Conservation (phyloP, 2,797 vertebrate species). For the Sebastes cheni region DNA sequence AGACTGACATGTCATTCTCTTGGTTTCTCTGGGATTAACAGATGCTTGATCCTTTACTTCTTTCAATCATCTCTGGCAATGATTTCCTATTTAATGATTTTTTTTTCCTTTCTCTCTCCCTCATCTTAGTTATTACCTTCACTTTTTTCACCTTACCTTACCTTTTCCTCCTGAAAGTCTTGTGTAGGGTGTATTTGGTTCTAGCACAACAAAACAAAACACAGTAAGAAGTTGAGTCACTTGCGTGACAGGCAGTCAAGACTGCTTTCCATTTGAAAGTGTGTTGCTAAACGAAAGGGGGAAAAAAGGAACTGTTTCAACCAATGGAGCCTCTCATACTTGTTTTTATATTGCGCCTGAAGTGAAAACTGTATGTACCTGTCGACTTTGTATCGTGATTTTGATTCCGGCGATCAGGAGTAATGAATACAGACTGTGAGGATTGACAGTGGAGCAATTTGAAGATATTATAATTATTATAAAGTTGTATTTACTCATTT, state of each 20-base stretch:
- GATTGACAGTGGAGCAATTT: not conserved
- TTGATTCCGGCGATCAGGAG: not conserved
- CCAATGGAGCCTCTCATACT: not conserved
- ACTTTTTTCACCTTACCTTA: not conserved
- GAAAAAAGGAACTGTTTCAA: not conserved
- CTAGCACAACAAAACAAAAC: not conserved
- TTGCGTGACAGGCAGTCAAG: conserved; percentile 3
- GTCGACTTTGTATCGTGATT: not conserved
- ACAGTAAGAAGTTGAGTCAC: not conserved
- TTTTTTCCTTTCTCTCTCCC: not conserved
- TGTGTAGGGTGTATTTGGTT: conserved; percentile 2
- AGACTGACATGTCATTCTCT: no score
- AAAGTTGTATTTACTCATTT: not conserved
- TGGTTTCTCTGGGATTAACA: no score
- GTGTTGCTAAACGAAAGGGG: not conserved
- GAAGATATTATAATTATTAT: not conserved
- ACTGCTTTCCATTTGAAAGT: conserved; percentile 39
- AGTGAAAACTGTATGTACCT: conserved; percentile 30
- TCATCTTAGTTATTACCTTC: not conserved
- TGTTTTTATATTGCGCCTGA: not conserved
- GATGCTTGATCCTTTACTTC: no score
- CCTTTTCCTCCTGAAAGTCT: no score
- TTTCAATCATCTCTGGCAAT: not conserved
- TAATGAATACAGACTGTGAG: conserved; percentile 28
- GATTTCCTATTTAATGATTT: not conserved